Evolutionary conservation across 2,113 vertebrate species (phyloP), one percentile per base, ranked within the genome.

Genomic region (Polyodon spathula): DNA sequence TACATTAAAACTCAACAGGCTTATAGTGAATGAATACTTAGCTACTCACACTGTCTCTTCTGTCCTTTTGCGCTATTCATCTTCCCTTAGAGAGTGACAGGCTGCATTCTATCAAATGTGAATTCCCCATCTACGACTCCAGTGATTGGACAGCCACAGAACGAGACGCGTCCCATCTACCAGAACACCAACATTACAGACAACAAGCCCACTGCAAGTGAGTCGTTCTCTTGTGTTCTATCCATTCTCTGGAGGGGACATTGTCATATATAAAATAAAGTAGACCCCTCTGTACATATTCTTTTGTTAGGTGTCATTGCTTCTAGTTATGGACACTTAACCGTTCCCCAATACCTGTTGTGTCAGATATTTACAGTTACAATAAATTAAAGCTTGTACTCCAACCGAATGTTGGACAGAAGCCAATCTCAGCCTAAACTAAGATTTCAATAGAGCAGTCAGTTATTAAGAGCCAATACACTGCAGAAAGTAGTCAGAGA

Each of bases 61-160:
- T 39, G 40, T 48, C 27, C 43, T 40, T 62, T 37, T 14, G 4
- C 17, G 0, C 42, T 12, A 27, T 65, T 71, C 39, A 46, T 52
- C 66, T 48, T 69, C 66, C 54, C 44, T 11, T 73, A 98, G 95
- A 89, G 96, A 79, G 95, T 99, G 78, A 99, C 95, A 5, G 96
- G 96, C 65, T 99, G 96, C 60, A 99, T 98, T 71, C 91, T 99
- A 56, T 99, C 96, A 67, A 99, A 99, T 0, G 94, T 99, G 71
- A 99, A 92, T 86, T 92, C 96, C 0, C 95, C 96, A 0, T 97
- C 93, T 44, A 81, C 92, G 63, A 96, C 96, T 3, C 95, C 96
- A 0, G 90, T 99, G 83, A 94, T 98, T 0, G 87, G 90, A 63
- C 96, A 98, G 81, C 91, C 95, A 17, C 94, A 94, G 66, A 92